Base-by-base conservation (phyloP, 2,888 invertebrate genomes). In the Hypercompe scribonia region DNA sequence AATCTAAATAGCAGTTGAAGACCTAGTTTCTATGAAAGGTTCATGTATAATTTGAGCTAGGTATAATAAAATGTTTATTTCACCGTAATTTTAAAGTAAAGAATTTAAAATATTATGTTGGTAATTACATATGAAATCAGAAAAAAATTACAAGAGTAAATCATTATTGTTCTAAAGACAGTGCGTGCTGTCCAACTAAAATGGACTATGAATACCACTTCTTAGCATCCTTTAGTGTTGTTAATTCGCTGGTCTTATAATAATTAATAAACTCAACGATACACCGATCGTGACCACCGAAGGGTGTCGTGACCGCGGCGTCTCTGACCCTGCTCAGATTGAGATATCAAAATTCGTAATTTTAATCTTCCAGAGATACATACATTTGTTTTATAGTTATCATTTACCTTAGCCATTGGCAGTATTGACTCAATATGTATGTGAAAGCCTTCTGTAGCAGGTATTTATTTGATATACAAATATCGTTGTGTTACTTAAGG, bases 301-400 rank as follows among this genome's bases (percentile, higher is more conserved):
- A 91, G 95, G 95, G 94, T 91, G 92, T 95, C 95, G 95, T 95
- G 95, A 95, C 90, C 90, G 93, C 95, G 95, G 95, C 91, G 78
- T 91, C 92, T 94, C 94, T 94, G 95, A 94, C 94, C 94, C 90
- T 78, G 76, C 83, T 75, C 88, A 92, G 95, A 95, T 95, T 95
- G 95, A 95, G 95, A 95, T 95, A 95, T 95, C 95, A 95, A 94
- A 93, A 93, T 93, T 93, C 90, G 91, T 93, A 90, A 90, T 91
- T 80, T 91, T 90, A 91, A 92, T 94, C 91, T 90, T 88, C 90
- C 90, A 87, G 86, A 92, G 90, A 89, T 89, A 85, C 86, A 77
- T 76, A 78, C 86, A 86, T 91, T 92, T 93, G 93, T 92, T 93
- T 93, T 94, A 91, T 91, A 86, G 90, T 88, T 89, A 90, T 90